These are phyloP conservation scores for Cantharis flavilabris DNA, from an alignment of 2,888 invertebrate genomes.

Conservation along the genomic window DNA sequence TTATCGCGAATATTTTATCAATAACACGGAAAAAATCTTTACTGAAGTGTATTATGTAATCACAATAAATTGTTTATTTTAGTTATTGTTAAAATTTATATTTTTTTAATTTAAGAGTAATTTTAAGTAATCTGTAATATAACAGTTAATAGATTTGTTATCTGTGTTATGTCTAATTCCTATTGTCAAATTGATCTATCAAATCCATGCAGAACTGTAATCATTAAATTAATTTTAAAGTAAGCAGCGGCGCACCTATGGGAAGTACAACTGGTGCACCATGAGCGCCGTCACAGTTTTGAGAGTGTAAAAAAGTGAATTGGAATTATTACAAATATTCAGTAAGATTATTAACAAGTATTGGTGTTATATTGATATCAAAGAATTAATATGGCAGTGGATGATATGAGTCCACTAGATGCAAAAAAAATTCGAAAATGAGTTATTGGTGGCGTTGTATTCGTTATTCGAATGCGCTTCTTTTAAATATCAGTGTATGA, in stretches of 20 bases:
- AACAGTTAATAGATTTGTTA: not conserved
- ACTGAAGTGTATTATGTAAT: not conserved
- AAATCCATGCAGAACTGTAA: not conserved
- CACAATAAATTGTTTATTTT: not conserved
- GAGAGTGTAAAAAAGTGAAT: not conserved
- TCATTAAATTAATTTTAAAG: not conserved
- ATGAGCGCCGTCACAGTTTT: not conserved
- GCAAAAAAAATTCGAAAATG: no score
- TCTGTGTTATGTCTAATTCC: not conserved
- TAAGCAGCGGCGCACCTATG: not conserved
- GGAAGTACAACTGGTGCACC: not conserved
- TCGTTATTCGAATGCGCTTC: no score
- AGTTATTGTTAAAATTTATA: not conserved
- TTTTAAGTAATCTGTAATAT: not conserved
- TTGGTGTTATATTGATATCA: no score
- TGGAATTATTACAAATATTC: no score
- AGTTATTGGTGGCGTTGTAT: no score
- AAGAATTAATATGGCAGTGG: no score
- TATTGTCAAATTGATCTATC: not conserved
- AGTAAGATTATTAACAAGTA: no score
- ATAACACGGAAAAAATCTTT: not conserved
- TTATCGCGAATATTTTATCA: not conserved
- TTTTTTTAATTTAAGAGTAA: not conserved
- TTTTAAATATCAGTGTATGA: no score
- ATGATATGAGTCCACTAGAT: no score